Base-by-base conservation (phyloP, 2,888 invertebrate genomes). In the Lycophotia porphyrea region DNA sequence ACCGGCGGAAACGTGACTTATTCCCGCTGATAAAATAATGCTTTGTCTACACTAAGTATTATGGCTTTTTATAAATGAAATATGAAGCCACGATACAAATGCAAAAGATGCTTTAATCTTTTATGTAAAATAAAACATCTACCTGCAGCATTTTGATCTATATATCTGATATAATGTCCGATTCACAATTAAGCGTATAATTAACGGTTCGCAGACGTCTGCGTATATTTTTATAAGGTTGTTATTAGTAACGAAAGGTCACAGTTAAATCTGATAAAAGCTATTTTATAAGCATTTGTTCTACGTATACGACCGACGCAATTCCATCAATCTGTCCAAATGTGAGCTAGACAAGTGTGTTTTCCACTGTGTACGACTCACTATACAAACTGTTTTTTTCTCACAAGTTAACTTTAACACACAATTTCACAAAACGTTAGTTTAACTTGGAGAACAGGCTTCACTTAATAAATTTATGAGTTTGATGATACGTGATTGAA, bases 1-100 rank as follows among this genome's bases (percentile, higher is more conserved):
- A 93, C 90, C 93, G 92, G 90, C 90, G 87, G 90, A 90, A 92
- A 90, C 93, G 93, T 94, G 94, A 95, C 92, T 93, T 93, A 94
- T 93, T 91, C 92, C 87, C 80, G 83, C 85, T 89, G 93, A 94
- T 95, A 95, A 94, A 90, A 90, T 90, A 90, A 88, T 90, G 90
- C 90, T 91, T 91, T 91, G 91, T 92, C 91, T 91, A 91, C 91
- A 91, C 91, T 91, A 93, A 91, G 87, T 90, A 88, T 89, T 90
- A 90, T 88, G 87, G 88, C 82, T 90, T 89, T 87, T 87, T 87
- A 82, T 84, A 71, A 82, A 86, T 69, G 66, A 78, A 83, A 82
- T 78, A 81, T 85, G 71, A 70, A 69, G 27, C 66, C 61, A 75
- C 64, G 75, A 75, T 74, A 76, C 67, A 71, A 73, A 76, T 74